Evolutionary conservation across 2,113 vertebrate genomes (phyloP).

Genomic region (Eidolon helvum): DNA sequence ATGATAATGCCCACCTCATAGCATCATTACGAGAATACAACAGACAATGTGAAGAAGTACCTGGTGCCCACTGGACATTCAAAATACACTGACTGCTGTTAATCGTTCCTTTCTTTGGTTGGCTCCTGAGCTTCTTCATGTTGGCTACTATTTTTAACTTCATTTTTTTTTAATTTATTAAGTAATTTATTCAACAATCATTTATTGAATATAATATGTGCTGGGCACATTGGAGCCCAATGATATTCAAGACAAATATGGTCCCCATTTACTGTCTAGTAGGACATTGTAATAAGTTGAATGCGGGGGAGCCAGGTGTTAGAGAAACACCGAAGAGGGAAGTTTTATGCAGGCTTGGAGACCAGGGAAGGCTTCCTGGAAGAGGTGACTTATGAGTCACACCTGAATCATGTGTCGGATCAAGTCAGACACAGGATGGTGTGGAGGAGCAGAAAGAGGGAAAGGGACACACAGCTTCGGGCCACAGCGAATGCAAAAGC

Average conservation of each 20-base stretch:
- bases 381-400: not conserved
- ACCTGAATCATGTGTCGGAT: not conserved
- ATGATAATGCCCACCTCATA: not conserved
- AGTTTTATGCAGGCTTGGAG: not conserved
- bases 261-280: not conserved
- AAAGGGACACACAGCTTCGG: not conserved
- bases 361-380: not conserved
- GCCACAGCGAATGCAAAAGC: not conserved
- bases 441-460: not conserved
- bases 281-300: not conserved
- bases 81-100: fast-evolving
- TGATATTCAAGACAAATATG: not conserved
- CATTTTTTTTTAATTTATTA: not conserved
- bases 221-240: not conserved
- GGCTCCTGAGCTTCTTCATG: not conserved
- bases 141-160: not conserved
- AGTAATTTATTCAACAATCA: not conserved
- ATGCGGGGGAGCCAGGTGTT: not conserved
- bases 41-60: not conserved
- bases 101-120: not conserved
- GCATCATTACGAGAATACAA: not conserved
- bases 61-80: not conserved
- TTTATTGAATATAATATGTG: not conserved
- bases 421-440: not conserved
- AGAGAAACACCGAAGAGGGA: not conserved